Evolutionary conservation across 2,113 vertebrate species (phyloP).

Genomic region (Gambusia affinis): DNA sequence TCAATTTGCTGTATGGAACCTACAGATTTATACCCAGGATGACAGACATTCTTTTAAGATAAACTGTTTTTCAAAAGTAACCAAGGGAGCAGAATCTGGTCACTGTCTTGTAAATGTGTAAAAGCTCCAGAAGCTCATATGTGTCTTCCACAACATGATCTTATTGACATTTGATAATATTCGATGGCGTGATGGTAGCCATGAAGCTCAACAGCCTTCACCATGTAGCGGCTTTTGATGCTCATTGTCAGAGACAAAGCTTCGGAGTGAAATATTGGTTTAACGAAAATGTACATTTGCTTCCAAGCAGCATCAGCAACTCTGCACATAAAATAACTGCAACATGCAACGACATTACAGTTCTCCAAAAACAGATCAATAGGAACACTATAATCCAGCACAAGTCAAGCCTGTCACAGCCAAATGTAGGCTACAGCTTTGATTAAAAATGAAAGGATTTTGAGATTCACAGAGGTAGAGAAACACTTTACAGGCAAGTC

Average conservation of each 20-base stretch:
- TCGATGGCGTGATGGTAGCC: neutral
- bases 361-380: constrained; percentile 49
- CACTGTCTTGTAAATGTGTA: neutral
- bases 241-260: neutral
- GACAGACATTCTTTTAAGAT: neutral
- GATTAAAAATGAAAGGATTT: constrained; percentile 19
- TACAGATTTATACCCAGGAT: neutral
- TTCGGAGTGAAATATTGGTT: constrained; percentile 41
- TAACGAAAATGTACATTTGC: constrained; percentile 25
- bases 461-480: neutral
- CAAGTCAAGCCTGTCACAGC: constrained; percentile 27
- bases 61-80: neutral
- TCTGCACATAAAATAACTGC: constrained; percentile 42
- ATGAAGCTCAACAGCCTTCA: neutral
- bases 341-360: constrained; percentile 37
- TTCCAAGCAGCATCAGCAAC: constrained; percentile 60
- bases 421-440: constrained; percentile 12
- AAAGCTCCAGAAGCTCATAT: neutral
- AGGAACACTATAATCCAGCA: constrained; percentile 25
- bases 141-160: neutral
- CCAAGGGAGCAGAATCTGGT: neutral
- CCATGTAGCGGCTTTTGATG: neutral
- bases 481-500: neutral
- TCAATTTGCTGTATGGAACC: neutral
- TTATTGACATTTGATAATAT: constrained; percentile 9